Base-by-base conservation (phyloP, 2,797 vertebrate genomes). In the Anguilla pacifica region DNA sequence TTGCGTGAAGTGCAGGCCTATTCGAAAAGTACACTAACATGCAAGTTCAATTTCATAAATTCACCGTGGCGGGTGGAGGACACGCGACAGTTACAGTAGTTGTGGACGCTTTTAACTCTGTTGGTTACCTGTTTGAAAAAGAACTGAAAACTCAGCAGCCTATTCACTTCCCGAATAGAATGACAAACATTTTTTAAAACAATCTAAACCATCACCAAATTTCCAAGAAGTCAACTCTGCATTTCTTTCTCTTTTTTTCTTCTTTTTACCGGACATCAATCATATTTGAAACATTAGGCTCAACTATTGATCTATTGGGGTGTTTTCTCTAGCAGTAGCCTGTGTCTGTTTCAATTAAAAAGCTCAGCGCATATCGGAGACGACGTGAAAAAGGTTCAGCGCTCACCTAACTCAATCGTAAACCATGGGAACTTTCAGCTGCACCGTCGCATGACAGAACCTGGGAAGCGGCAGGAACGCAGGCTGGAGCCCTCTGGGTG, bases 351-450 rank as follows among this genome's bases (percentile, higher is more conserved):
- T 39, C 28, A 2, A 28, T 74, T 11, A 13, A 2, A 46, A 81
- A 46, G 39, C 13, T 0, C 17, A 0, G 13, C 72, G 3, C 17
- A 35, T 0, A 4, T 3, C 72, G 11, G 72, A 77, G 72, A 39
- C 31, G 28, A 9, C 2, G 0, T 19, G 74, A 84, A 31, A 57
- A 31, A 57, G 53, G 53, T 4, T 53, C 83, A 35, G 43, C n/a
- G 39, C 43, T 85, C 35, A 51, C 25, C 51, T 55, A 25, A 67
- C 22, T 19, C 55, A 39, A 83, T 17, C 46, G 28, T 49, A 57
- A 81, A 84, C 84, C 81, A 81, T 89, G 89, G 81, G 83, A 89
- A 88, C 85, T 72, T 86, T 49, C 85, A 83, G 86, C 39, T 49
- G 13, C 61, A 31, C 13, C 86, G 87, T 87, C 86, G 74, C 88